Percentiles rank a stretch among this genome's conserved stretches.
Conservation (phyloP, 2,888 invertebrate genomes). For the Agriopis leucophaearia region DNA sequence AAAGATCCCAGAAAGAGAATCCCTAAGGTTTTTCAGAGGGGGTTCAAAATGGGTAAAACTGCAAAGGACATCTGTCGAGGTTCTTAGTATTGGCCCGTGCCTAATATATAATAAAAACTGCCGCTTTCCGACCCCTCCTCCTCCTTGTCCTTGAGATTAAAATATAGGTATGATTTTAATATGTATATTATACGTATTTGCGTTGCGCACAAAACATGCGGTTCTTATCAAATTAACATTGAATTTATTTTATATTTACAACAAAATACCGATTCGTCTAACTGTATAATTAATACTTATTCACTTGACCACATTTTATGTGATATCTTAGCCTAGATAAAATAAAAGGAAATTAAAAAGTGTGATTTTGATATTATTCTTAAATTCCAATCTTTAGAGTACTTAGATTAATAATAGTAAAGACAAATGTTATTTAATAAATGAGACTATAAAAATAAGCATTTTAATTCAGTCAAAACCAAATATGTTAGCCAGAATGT, state of each 20-base stretch:
- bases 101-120: too few species aligned
- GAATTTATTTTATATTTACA: not conserved
- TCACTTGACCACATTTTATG: not conserved
- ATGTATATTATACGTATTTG: not conserved
- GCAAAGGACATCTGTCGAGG: too few species aligned
- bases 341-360: slow-evolving; percentile 2
- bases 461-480: too few species aligned
- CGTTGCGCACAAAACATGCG: slow-evolving; percentile 8
- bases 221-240: slow-evolving; percentile 9
- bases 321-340: not conserved
- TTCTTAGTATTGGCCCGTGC: too few species aligned
- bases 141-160: not conserved
- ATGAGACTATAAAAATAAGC: slow-evolving; percentile 10
- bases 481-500: too few species aligned
- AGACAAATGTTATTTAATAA: slow-evolving; percentile 11
- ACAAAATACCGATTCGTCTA: not conserved
- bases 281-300: not conserved
- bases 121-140: too few species aligned
- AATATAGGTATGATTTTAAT: not conserved
- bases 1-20: too few species aligned
- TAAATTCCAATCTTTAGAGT: slow-evolving; percentile 11
- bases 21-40: too few species aligned
- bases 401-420: not conserved
- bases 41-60: too few species aligned
- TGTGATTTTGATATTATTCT: slow-evolving; percentile 31